Evolutionary conservation across 2,888 invertebrate genomes (phyloP).

Genomic region (Congeria kusceri): DNA sequence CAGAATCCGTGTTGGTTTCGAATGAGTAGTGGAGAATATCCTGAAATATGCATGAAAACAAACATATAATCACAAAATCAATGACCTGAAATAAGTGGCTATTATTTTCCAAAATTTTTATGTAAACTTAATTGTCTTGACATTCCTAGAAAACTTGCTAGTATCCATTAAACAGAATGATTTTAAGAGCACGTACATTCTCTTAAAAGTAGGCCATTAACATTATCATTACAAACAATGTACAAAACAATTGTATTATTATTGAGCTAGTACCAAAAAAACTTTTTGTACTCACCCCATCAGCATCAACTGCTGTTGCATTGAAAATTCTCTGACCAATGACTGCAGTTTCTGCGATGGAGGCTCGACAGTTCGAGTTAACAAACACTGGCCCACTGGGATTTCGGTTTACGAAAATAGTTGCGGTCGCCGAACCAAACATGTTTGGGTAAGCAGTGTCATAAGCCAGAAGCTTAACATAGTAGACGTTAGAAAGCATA

Average conservation of each 20-base stretch:
- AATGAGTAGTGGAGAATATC: constrained; percentile 59
- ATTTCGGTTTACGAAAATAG: constrained; percentile 79
- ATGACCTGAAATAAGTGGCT: too few relatives aligned
- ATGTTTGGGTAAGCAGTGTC: constrained; percentile 76
- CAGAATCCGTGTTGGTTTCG: constrained; percentile 29
- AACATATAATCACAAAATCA: too few relatives aligned
- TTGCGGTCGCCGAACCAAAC: constrained; percentile 72
- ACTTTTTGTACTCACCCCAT: constrained; percentile 67
- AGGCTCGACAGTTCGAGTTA: constrained; percentile 51
- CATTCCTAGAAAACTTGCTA: too few relatives aligned
- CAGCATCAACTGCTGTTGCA: constrained; percentile 75
- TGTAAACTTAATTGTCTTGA: too few relatives aligned
- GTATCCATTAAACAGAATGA: too few relatives aligned
- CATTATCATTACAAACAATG: too few relatives aligned
- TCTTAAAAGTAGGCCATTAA: too few relatives aligned
- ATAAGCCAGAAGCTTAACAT: constrained; percentile 69
- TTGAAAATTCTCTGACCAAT: constrained; percentile 72
- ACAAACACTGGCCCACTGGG: constrained; percentile 76
- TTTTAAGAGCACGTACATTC: too few relatives aligned
- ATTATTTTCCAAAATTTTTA: too few relatives aligned
- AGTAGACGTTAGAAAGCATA: constrained; percentile 64
- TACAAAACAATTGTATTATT: too few relatives aligned
- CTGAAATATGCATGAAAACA: constrained; percentile 41
- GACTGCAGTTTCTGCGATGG: constrained; percentile 66
- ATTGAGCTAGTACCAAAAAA: too few relatives aligned